Conservation (phyloP, 2,797 vertebrate species). For the Lithobates pipiens region DNA sequence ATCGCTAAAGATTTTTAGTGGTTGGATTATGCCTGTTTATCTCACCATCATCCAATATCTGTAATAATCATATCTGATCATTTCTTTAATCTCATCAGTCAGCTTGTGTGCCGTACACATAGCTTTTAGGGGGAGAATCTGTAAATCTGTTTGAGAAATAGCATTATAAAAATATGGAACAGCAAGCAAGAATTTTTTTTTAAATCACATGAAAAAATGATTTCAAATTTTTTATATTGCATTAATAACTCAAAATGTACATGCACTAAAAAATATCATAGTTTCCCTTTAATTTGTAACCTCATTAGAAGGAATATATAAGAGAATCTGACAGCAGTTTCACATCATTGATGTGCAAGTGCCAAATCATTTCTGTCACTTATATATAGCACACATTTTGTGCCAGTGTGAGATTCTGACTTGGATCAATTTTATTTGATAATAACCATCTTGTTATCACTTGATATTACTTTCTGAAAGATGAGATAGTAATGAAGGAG, state of each 20-base stretch:
- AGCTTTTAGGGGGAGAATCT: background rate
- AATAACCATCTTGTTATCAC: conserved; percentile 9
- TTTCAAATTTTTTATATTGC: background rate
- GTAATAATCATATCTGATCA: too few species aligned
- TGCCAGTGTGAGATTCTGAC: conserved; percentile 31
- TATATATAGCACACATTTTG: conserved; percentile 24
- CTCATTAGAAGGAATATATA: conserved; percentile 16
- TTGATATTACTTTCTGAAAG: background rate
- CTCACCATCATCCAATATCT: background rate
- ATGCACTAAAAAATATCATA: background rate
- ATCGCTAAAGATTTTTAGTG: too few species aligned
- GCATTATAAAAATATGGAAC: background rate
- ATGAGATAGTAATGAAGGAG: background rate
- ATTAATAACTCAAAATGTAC: background rate
- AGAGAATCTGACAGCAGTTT: conserved; percentile 44
- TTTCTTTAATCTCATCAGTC: background rate
- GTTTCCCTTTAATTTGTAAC: conserved; percentile 31
- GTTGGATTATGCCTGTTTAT: background rate
- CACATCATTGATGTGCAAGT: conserved; percentile 8
- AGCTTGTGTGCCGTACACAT: background rate
- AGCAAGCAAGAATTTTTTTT: background rate
- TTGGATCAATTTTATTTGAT: conserved; percentile 24
- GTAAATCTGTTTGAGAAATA: background rate
- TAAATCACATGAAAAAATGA: background rate
- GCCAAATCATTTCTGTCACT: conserved; percentile 42